phyloP scores from a whole-genome alignment of 1,140 invertebrate genomes.

The Drosophila ironensis region DNA sequence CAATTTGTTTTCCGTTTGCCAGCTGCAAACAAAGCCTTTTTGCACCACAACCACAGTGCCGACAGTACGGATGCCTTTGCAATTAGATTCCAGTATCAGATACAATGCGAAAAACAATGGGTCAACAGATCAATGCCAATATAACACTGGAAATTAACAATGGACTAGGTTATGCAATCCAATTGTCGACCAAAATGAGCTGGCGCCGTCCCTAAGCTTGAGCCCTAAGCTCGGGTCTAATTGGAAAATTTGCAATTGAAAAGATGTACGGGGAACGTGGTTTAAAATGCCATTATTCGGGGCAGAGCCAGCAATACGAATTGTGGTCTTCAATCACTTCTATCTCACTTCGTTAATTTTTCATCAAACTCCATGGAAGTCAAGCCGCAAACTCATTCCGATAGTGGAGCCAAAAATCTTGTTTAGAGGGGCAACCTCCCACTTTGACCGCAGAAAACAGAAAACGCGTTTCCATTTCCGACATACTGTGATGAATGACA shows the following conservation, averaged over 20 bases:
- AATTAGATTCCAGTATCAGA: conserved; percentile 64
- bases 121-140: conserved; percentile 9
- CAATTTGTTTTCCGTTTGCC: conserved; percentile 59
- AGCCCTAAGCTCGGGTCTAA: background rate
- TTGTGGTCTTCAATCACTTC: conserved; percentile 1
- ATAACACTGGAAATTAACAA: conserved; percentile 30
- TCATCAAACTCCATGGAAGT: conserved; percentile 56
- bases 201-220: background rate
- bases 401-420: conserved; percentile 12
- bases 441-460: conserved; percentile 65
- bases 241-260: background rate
- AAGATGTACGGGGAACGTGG: background rate
- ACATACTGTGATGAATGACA: conserved; percentile 71
- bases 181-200: conserved; percentile 2
- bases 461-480: conserved; percentile 51
- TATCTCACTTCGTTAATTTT: conserved; percentile 35
- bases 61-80: background rate
- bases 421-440: conserved; percentile 4
- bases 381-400: conserved; percentile 31
- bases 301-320: background rate
- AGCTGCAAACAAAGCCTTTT: conserved; percentile 35
- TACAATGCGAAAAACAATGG: conserved; percentile 44
- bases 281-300: conserved; percentile 32
- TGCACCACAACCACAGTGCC: background rate
- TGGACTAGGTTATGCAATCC: conserved; percentile 28